Evolutionary conservation across 1,140 invertebrate genomes (phyloP).

Genomic region (Ylistrum balloti): DNA sequence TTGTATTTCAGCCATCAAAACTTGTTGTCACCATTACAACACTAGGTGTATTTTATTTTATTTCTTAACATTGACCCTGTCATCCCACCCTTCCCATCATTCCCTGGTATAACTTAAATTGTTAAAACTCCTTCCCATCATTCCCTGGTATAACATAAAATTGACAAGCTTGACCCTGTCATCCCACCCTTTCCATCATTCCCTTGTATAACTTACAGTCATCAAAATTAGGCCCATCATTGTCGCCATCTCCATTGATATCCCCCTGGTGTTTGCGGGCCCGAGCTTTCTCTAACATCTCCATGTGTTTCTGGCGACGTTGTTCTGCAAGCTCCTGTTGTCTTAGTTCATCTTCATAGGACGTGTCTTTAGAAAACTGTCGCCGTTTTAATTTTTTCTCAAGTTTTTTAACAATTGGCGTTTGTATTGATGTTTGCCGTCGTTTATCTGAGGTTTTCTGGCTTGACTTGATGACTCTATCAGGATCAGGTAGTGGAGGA

Average conservation of each 20-base stretch:
- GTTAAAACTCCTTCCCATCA: too few relatives aligned
- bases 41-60: too few relatives aligned
- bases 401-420: slow-evolving; percentile 47
- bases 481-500: slow-evolving; percentile 49
- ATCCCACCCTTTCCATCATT: too few relatives aligned
- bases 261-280: slow-evolving; percentile 46
- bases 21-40: too few relatives aligned
- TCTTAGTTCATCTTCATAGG: slow-evolving; percentile 71
- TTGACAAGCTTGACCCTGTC: too few relatives aligned
- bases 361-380: slow-evolving; percentile 66
- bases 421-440: background rate
- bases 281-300: slow-evolving; percentile 70
- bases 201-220: slow-evolving; percentile 73
- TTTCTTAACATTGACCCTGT: too few relatives aligned
- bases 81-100: too few relatives aligned
- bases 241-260: slow-evolving; percentile 57
- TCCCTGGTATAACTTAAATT: too few relatives aligned
- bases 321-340: slow-evolving; percentile 74
- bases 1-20: too few relatives aligned
- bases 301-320: slow-evolving; percentile 68
- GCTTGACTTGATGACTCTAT: background rate
- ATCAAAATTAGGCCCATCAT: slow-evolving; percentile 70
- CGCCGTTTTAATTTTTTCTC: slow-evolving; percentile 56
- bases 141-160: too few relatives aligned
- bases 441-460: background rate